Evolutionary conservation across 2,888 invertebrate species (phyloP).

Genomic region (Ctena decussata): DNA sequence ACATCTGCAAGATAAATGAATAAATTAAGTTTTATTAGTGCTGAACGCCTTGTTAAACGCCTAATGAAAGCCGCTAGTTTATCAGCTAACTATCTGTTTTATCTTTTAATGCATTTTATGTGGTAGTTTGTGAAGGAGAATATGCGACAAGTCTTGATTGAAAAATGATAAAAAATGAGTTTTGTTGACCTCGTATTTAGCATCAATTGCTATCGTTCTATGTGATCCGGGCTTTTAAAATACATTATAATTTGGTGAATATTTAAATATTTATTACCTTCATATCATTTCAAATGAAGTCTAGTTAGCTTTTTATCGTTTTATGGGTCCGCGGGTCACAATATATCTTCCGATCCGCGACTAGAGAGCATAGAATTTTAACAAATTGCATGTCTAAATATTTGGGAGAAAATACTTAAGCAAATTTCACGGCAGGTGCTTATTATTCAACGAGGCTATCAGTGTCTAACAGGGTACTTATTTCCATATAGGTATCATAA

Average conservation of each 20-base stretch:
- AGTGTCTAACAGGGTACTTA: conserved; percentile 34
- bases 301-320: conserved; percentile 12
- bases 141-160: conserved; percentile 6
- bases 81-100: conserved; percentile 8
- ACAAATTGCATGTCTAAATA: conserved; percentile 68
- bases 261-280: conserved; percentile 16
- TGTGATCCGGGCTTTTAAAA: conserved; percentile 9
- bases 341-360: conserved; percentile 13
- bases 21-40: conserved; percentile 10
- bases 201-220: conserved; percentile 12
- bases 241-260: conserved; percentile 13
- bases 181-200: conserved; percentile 12
- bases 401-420: conserved; percentile 61
- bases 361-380: conserved; percentile 11
- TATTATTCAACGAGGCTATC: conserved; percentile 43
- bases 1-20: conserved; percentile 36
- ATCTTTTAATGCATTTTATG: conserved; percentile 12
- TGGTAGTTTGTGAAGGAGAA: not conserved
- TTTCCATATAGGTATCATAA: conserved; percentile 62
- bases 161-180: conserved; percentile 11
- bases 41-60: conserved; percentile 9
- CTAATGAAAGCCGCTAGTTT: conserved; percentile 1
- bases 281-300: conserved; percentile 6
- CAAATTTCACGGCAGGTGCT: conserved; percentile 66
- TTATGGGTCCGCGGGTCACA: not conserved